Conservation (phyloP, 1,140 invertebrate genomes). For the Macrobrachium rosenbergii region DNA sequence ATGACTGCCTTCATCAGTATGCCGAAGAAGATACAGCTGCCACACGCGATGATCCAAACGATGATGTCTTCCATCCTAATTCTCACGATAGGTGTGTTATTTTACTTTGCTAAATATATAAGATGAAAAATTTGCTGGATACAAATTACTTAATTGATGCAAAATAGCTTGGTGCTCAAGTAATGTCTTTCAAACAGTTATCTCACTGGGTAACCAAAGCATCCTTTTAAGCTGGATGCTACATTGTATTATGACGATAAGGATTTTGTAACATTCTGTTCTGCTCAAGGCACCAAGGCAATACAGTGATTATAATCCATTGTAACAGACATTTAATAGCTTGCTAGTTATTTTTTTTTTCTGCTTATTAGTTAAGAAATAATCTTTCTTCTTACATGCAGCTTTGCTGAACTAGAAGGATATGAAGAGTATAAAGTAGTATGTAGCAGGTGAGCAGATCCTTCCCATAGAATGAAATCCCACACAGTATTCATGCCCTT, state of each 20-base stretch:
- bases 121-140: slow-evolving; percentile 1
- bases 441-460: slow-evolving; percentile 53
- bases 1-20: slow-evolving; percentile 66
- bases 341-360: not conserved
- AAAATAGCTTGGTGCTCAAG: no score
- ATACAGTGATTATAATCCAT: not conserved
- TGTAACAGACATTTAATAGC: not conserved
- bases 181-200: no score
- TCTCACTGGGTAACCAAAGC: no score
- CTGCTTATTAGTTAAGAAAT: not conserved
- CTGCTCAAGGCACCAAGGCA: no score
- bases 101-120: slow-evolving; percentile 18
- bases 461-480: no score
- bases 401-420: slow-evolving; percentile 61
- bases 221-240: no score
- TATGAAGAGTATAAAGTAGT: slow-evolving; percentile 67
- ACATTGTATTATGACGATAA: no score
- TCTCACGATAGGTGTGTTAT: slow-evolving; percentile 48
- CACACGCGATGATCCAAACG: slow-evolving; percentile 23
- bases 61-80: slow-evolving; percentile 50
- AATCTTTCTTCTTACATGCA: slow-evolving; percentile 24
- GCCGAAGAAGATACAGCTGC: slow-evolving; percentile 49
- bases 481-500: not conserved
- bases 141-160: no score
- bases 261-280: no score